These are phyloP conservation scores for Seriola dumerili DNA, from an alignment of 2,113 vertebrate species.

Conservation along the genomic window DNA sequence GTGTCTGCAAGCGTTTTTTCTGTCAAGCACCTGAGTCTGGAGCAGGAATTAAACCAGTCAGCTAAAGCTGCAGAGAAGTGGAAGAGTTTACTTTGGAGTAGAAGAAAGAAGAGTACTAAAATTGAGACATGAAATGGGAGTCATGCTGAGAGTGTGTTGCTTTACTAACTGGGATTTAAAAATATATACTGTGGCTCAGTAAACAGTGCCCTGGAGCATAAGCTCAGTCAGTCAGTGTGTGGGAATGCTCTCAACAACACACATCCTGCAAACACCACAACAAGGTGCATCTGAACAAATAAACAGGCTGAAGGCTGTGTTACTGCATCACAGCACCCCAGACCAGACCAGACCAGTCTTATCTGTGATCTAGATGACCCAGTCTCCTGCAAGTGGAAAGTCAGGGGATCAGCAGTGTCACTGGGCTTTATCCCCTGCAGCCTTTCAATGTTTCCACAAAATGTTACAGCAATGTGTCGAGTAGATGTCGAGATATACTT, in stretches of 20 bases:
- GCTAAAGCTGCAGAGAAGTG: neutral
- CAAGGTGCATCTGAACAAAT: neutral
- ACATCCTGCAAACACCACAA: neutral
- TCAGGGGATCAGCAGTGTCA: no score
- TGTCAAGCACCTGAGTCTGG: slow-evolving; percentile 27
- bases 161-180: slow-evolving; percentile 44
- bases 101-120: neutral
- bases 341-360: no score
- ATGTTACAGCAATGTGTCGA: no score
- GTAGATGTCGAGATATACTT: no score
- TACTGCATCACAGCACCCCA: no score
- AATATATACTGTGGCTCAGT: slow-evolving; percentile 1
- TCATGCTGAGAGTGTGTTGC: slow-evolving; percentile 23
- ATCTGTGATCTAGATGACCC: no score
- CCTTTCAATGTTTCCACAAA: no score
- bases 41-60: slow-evolving; percentile 28
- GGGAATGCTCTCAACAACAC: neutral
- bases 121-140: slow-evolving; percentile 28
- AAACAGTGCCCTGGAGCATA: neutral
- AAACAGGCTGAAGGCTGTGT: neutral
- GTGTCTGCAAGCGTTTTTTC: slow-evolving; percentile 7
- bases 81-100: neutral
- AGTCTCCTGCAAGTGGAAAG: no score
- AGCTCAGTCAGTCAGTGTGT: no score
- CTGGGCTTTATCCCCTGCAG: no score